Evolutionary conservation across 2,888 invertebrate genomes (phyloP), one percentile per base, ranked within the genome.

Genomic region (Caenorhabditis sulstoni): DNA sequence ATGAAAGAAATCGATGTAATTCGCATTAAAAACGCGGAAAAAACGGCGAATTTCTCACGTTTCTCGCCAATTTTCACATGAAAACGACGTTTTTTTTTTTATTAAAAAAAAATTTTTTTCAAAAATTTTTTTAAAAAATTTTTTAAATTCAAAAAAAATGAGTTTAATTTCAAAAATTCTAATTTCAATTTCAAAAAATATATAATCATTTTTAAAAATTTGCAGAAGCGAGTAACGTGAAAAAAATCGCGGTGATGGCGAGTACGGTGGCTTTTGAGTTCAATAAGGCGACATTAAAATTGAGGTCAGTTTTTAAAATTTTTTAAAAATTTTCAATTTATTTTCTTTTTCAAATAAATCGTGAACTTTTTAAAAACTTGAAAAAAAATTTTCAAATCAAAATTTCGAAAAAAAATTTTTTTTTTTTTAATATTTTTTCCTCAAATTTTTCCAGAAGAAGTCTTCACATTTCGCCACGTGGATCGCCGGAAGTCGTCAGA

Each of bases 251-350:
- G 16, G 22, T 73, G 18, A 75, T 80, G 75, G 80, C 80, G 23
- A 80, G 71, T 22, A 76, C 80, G 14, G 75, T 80, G 4, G 80
- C 67, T 4, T 80, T 80, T 45, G 80, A 80, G 16, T 62, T 80
- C 71, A 80, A 76, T 9, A 80, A 80, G 44, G 75, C 76, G 14
- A 76, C 80, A 9, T 41, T 80, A 11, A 80, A 75, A 76, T 23
- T 80, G 11, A 61, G 76, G 80, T 53, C n/a, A n/a, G n/a, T n/a
- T n/a, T 20, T 39, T 22, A 41, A 5, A 22, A 4, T 18, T 47
- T 47, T 47, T 50, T n/a, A n/a, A n/a, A n/a, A n/a, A n/a, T n/a
- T n/a, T n/a, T n/a, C n/a, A n/a, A n/a, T n/a, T n/a, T n/a, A n/a
- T n/a, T n/a, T n/a, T n/a, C n/a, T n/a, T n/a, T n/a, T n/a, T n/a